phyloP scores from a whole-genome alignment of 2,113 vertebrate species.

The Phrynosoma platyrhinos region DNA sequence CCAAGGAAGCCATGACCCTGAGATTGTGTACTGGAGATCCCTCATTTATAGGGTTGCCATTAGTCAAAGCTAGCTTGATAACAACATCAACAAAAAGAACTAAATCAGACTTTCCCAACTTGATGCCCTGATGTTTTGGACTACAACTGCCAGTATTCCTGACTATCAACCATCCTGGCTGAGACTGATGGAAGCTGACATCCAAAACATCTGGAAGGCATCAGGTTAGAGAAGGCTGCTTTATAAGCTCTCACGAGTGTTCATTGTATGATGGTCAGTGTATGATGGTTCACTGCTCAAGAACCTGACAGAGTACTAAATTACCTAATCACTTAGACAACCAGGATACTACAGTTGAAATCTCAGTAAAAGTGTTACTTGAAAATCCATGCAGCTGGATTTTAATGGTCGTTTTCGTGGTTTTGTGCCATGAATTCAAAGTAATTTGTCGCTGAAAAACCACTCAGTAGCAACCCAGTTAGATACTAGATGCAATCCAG shows the following conservation, averaged over 20 bases:
- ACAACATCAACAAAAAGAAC: no score
- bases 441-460: not conserved
- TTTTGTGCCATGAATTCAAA: not conserved
- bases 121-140: not conserved
- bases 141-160: not conserved
- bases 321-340: no score
- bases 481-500: not conserved
- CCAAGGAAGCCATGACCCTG: no score
- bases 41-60: no score
- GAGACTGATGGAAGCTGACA: no score
- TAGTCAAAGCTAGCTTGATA: no score
- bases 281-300: no score
- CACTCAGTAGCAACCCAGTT: not conserved
- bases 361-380: not conserved
- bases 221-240: not conserved
- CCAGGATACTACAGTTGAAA: not conserved
- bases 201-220: not conserved
- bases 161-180: not conserved
- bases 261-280: not conserved
- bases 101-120: not conserved
- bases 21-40: no score
- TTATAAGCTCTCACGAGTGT: not conserved
- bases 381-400: not conserved
- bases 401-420: not conserved
- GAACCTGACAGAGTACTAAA: not conserved